Evolutionary conservation across 2,113 vertebrate species (phyloP).

Genomic region (Pollimyrus isidori): DNA sequence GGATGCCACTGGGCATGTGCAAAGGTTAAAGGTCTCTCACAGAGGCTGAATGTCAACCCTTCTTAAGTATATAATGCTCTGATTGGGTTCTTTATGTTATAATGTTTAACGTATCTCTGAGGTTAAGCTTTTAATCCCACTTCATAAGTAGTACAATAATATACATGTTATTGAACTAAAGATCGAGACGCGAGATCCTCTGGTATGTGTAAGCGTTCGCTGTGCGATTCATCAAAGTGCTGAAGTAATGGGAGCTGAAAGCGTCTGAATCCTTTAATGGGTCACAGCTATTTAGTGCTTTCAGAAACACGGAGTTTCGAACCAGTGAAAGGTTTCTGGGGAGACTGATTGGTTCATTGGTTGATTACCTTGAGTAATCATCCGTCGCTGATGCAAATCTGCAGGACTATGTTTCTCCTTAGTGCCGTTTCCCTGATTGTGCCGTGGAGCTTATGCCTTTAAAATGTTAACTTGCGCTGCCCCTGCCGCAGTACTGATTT

Average conservation of each 20-base stretch:
- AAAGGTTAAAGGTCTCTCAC: not conserved
- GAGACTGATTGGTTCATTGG: conserved; percentile 6
- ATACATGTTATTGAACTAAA: not conserved
- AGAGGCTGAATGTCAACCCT: not conserved
- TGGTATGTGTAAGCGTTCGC: not conserved
- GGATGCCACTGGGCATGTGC: not conserved
- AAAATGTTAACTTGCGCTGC: not conserved
- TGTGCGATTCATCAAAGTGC: not conserved
- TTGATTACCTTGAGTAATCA: not conserved
- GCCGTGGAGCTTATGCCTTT: not conserved
- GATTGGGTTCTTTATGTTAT: not conserved
- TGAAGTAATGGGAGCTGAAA: not conserved
- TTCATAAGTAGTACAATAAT: not conserved
- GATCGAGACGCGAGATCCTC: not conserved
- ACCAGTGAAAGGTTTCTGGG: not conserved
- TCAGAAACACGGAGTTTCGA: not conserved
- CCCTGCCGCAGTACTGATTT: not conserved
- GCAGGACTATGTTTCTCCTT: not conserved
- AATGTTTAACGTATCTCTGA: not conserved
- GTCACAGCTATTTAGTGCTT: not conserved
- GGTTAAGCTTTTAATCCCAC: not conserved
- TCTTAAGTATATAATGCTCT: not conserved
- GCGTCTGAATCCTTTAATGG: not conserved
- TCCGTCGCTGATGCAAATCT: not conserved
- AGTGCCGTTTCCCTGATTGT: not conserved